Conservation (phyloP, 2,888 invertebrate species). For the Lasioglossum calceatum region DNA sequence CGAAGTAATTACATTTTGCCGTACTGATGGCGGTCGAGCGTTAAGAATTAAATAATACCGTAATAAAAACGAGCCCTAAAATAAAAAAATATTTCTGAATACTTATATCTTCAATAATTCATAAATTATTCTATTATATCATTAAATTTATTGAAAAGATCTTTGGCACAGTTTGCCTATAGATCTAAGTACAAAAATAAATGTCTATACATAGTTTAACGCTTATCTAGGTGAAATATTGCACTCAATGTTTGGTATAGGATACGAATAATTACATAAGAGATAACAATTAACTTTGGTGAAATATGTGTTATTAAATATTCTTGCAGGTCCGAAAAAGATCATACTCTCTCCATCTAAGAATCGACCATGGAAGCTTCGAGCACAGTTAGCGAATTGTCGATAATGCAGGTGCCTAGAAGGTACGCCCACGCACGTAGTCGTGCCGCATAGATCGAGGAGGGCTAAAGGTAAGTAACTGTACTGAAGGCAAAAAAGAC, state of each 20-base stretch:
- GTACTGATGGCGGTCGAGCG: neutral
- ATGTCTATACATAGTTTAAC: no score
- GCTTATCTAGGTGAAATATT: no score
- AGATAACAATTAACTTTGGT: no score
- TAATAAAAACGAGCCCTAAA: neutral
- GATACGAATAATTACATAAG: no score
- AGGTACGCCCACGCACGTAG: neutral
- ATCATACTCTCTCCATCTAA: slow-evolving; percentile 49
- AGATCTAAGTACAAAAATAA: no score
- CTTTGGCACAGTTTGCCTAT: no score
- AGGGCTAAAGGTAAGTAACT: slow-evolving; percentile 49
- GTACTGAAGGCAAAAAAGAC: slow-evolving; percentile 43
- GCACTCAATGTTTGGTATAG: no score
- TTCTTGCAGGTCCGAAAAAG: neutral
- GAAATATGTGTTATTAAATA: neutral
- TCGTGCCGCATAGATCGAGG: neutral
- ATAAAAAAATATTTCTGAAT: neutral
- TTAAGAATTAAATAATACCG: neutral
- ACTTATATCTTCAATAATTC: neutral
- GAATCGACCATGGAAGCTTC: slow-evolving; percentile 10
- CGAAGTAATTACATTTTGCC: neutral
- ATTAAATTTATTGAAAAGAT: neutral
- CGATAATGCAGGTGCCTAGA: slow-evolving; percentile 41
- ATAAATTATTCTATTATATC: neutral
- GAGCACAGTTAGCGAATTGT: neutral